Base-by-base conservation (phyloP, 2,113 vertebrate species). In the Chaetodon auriga region DNA sequence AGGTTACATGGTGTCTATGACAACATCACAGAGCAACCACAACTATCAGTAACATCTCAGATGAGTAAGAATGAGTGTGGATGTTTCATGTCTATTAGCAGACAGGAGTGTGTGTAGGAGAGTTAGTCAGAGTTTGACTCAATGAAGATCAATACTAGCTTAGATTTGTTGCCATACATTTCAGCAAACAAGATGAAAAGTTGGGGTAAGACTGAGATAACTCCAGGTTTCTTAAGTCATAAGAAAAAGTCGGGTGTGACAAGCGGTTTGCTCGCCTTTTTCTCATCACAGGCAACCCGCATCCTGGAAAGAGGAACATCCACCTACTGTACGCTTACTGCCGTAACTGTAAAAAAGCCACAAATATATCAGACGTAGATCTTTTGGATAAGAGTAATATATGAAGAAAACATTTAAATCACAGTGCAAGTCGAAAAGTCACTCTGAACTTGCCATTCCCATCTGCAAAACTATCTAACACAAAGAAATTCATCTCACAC, bases 51-150 rank as follows among this genome's bases (percentile, higher is more conserved):
- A 41, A 55, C 19, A 6, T 9, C 14, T 30, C 6, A 9, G 2
- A 54, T 80, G 71, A 76, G 46, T 66, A 78, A 65, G 51, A 25
- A n/a, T 55, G 45, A 49, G 60, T 23, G 46, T 61, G 41, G 15
- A 38, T 38, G 61, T 43, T 46, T 64, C 48, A 23, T 18, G 18
- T 35, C 19, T 78, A 35, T 53, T 6, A 30, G 16, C 41, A 78
- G 62, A 63, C 19, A 38, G 36, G 58, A 53, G 53, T 48, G 5
- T 46, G 46, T 12, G 3, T 48, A 35, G 46, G 18, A 48, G 7
- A 21, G 25, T 68, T 68, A 73, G 48, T 75, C 70, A 80, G 13
- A 7, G 13, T 30, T 64, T n/a, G 18, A 48, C 14, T 63, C 48
- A 25, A 14, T 60, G 2, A 38, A 9, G 13, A 45, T 55, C 18